A percentile compares a stretch with the other conserved stretches of the same genome.
Evolutionary conservation across 2,113 vertebrate species (phyloP).

Genomic region (Bungarus multicinctus): DNA sequence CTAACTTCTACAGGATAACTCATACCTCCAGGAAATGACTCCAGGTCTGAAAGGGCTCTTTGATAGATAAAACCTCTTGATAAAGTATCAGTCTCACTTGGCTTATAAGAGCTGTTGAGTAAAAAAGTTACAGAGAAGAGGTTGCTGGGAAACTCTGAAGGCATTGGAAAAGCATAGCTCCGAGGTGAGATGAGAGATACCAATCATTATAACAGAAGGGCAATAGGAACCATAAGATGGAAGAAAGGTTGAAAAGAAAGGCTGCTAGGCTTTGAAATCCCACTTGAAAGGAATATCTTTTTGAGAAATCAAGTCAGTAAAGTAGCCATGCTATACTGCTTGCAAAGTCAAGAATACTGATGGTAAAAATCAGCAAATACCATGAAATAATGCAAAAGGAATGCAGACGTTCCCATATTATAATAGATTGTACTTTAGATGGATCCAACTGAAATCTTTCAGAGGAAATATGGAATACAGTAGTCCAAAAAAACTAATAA

Average conservation of each 20-base stretch:
- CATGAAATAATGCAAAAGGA: neutral
- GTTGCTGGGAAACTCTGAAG: neutral
- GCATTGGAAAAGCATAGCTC: neutral
- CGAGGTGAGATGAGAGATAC: neutral
- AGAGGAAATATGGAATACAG: neutral
- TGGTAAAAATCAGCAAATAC: neutral
- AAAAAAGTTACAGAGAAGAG: neutral
- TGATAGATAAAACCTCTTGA: neutral
- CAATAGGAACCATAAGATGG: neutral
- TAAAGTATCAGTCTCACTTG: neutral
- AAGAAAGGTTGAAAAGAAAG: neutral
- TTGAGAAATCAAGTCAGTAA: neutral
- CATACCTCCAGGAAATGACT: neutral
- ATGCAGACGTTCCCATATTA: neutral
- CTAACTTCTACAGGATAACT: neutral
- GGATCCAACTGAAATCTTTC: neutral
- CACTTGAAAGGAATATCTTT: neutral
- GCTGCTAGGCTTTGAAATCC: neutral
- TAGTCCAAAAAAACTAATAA: neutral
- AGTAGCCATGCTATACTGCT: too few relatives aligned
- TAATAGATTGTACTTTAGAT: neutral
- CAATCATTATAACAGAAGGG: neutral
- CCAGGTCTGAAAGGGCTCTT: neutral
- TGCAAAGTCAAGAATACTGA: neutral
- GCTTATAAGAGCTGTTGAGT: neutral